A percentile compares a stretch with the other conserved stretches of the same genome.
Conservation (phyloP, 2,888 invertebrate genomes). For the Drosophila rubida region DNA sequence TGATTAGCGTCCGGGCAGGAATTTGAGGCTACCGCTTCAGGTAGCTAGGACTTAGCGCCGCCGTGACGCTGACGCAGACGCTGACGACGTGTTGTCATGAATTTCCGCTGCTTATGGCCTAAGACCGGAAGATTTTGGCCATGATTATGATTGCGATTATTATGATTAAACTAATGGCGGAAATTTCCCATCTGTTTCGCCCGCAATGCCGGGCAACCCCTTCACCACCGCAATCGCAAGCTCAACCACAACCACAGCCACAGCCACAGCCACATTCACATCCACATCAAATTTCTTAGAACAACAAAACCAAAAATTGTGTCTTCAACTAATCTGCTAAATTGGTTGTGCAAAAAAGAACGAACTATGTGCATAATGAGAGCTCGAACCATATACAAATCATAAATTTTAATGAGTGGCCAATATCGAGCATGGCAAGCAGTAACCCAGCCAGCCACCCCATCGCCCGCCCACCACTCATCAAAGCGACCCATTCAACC, state of each 20-base stretch:
- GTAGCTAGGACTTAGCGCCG: constrained; percentile 68
- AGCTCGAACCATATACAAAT: constrained; percentile 72
- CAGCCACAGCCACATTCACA: constrained; percentile 5
- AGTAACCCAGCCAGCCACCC: constrained; percentile 7
- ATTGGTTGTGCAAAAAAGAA: constrained; percentile 62
- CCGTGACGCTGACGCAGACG: background rate
- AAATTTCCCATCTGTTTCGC: constrained; percentile 65
- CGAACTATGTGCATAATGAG: constrained; percentile 74
- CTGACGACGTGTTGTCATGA: constrained; percentile 36
- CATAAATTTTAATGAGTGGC: constrained; percentile 79
- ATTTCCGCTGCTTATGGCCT: constrained; percentile 72
- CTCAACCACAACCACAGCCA: background rate
- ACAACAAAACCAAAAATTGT: constrained; percentile 58
- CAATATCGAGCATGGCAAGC: constrained; percentile 40
- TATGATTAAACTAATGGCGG: constrained; percentile 68
- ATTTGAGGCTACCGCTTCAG: constrained; percentile 27
- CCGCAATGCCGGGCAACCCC: constrained; percentile 19
- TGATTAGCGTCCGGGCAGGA: constrained; percentile 71
- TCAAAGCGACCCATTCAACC: background rate
- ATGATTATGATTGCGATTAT: constrained; percentile 74
- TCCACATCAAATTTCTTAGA: constrained; percentile 45
- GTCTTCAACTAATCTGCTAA: constrained; percentile 76
- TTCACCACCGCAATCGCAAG: constrained; percentile 11
- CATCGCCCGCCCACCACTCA: constrained; percentile 1
- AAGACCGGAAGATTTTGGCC: constrained; percentile 74